Evolutionary conservation across 2,797 vertebrate genomes (phyloP).

Genomic region (Trematomus bernacchii): DNA sequence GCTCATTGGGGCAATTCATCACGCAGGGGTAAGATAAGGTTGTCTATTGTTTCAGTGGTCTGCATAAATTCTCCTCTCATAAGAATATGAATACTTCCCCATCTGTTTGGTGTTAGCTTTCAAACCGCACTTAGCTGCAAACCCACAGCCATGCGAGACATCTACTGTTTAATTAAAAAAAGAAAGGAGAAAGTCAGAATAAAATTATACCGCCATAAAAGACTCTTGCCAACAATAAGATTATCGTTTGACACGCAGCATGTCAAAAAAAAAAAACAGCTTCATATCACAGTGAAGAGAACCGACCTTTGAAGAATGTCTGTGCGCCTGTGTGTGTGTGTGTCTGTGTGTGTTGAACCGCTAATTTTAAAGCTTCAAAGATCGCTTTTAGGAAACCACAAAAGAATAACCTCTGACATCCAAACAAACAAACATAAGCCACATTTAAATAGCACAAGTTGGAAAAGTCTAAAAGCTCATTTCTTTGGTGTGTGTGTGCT

Average conservation of each 20-base stretch:
- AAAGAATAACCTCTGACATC: constrained; percentile 86
- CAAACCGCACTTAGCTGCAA: constrained; percentile 78
- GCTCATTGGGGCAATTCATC: constrained; percentile 61
- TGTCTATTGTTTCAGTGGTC: constrained; percentile 66
- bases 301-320: constrained; percentile 81
- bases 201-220: constrained; percentile 80
- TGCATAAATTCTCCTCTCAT: constrained; percentile 67
- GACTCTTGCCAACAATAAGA: constrained; percentile 83
- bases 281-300: constrained; percentile 81
- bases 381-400: constrained; percentile 83
- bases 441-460: constrained; percentile 85
- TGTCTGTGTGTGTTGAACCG: constrained; percentile 66
- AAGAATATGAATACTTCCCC: constrained; percentile 78
- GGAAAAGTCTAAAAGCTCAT: constrained; percentile 78
- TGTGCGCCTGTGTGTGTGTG: constrained; percentile 54
- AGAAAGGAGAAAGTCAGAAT: constrained; percentile 69
- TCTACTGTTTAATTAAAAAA: constrained; percentile 82
- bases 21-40: constrained; percentile 51
- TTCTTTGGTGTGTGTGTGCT: constrained; percentile 64
- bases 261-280: constrained; percentile 70
- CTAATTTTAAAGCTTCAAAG: constrained; percentile 86
- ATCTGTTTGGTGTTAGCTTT: constrained; percentile 83
- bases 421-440: constrained; percentile 86
- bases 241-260: constrained; percentile 84
- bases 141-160: constrained; percentile 80